Conservation (phyloP, 2,797 vertebrate species). For the Siniperca scherzeri region DNA sequence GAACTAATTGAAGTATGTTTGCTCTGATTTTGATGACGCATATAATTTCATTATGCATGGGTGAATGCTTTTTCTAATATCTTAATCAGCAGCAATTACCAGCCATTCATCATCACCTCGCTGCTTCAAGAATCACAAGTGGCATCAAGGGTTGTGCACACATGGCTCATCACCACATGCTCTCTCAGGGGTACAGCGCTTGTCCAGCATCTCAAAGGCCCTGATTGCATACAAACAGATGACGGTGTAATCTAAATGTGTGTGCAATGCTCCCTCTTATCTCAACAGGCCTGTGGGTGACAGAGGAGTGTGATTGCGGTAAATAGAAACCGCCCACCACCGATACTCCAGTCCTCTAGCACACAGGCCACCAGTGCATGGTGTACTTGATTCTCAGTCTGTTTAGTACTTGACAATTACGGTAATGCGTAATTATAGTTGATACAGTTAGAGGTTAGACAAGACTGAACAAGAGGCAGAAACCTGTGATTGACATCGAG, state of each 20-base stretch:
- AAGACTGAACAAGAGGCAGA: neutral
- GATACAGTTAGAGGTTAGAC: slow-evolving; percentile 28
- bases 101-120: slow-evolving; percentile 74
- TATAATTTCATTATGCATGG: slow-evolving; percentile 79
- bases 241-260: slow-evolving; percentile 47
- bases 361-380: slow-evolving; percentile 42
- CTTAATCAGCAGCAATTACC: slow-evolving; percentile 81
- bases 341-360: slow-evolving; percentile 14
- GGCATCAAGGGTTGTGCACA: slow-evolving; percentile 63
- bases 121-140: slow-evolving; percentile 70
- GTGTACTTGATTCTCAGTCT: slow-evolving; percentile 33
- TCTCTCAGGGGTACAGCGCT: slow-evolving; percentile 47
- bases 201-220: slow-evolving; percentile 60
- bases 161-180: slow-evolving; percentile 56
- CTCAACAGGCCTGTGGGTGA: slow-evolving; percentile 60
- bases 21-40: slow-evolving; percentile 68
- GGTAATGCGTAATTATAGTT: slow-evolving; percentile 59
- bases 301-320: slow-evolving; percentile 49
- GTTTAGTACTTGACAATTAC: slow-evolving; percentile 45
- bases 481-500: slow-evolving; percentile 19
- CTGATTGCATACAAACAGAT: slow-evolving; percentile 69
- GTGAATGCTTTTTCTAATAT: slow-evolving; percentile 77
- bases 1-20: slow-evolving; percentile 73
- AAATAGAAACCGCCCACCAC: slow-evolving; percentile 58
- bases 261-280: slow-evolving; percentile 60